Evolutionary conservation across 1,140 invertebrate genomes (phyloP), one percentile per base, ranked within the genome.

Genomic region (Procambarus virginalis): DNA sequence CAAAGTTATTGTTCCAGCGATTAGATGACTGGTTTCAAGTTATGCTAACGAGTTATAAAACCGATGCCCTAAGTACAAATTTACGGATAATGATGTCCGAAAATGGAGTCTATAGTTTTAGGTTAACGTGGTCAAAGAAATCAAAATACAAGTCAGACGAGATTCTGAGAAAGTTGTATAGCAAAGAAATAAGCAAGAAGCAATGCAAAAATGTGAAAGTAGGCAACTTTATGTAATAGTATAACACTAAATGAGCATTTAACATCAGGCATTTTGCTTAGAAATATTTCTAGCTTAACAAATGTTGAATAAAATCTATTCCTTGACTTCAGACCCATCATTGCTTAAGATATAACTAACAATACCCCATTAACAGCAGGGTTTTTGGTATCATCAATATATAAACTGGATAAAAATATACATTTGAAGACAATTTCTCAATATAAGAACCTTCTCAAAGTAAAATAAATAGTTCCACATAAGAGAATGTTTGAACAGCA

Each of bases 381-480:
- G 8, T 73, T 73, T 73, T 22, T 73, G 22, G 68, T 9, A 73
- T 73, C n/a, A 34, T 34, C 34, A 4, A 73, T 34, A 73, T 34
- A 22, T 2, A 73, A 73, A 68, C 14, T n/a, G 64, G 64, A 68
- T 5, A 73, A 22, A 73, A 73, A 73, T 34, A 73, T 73, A 73
- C n/a, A 22, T n/a, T 64, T 5, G 17, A 64, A 34, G 68, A 73
- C 68, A 73, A 22, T 73, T 73, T 34, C n/a, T 73, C 34, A 34
- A 73, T 73, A 34, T 34, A 9, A 22, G 3, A 73, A 73, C 34
- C n/a, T 34, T 73, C 68, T 34, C 20, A 8, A 22, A 34, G 68
- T 34, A 73, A 73, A 73, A 73, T 73, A 73, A 73, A 68, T 68
- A 22, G 80, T 82, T 45, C 45, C 60, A 68, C 60, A 48, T 82